Evolutionary conservation across 1,140 invertebrate species (phyloP), one percentile per base, ranked within the genome.

Genomic region (Drosophila bifasciata): DNA sequence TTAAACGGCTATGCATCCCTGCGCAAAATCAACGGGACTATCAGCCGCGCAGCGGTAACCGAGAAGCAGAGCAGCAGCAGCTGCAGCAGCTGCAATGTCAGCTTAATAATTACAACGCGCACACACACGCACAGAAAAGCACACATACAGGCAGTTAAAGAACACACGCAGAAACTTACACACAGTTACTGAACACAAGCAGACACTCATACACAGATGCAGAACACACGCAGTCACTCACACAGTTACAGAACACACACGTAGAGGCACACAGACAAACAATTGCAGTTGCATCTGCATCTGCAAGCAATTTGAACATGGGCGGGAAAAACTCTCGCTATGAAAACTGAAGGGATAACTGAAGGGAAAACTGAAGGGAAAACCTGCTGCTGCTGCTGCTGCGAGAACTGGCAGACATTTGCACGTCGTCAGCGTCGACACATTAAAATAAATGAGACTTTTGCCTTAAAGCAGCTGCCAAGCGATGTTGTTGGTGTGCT

Each of bases 371-470:
- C 21, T 49, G 69, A 19, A 63, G 2, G 36, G 25, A 6, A 39
- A 51, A 17, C 6, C 49, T 36, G 8, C 32, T 64, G 61, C 55
- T 39, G 69, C 58, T 69, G 55, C 66, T 77, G 60, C 53, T 48
- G 28, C 51, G 73, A 85, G 84, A 83, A 71, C 80, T 84, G 76
- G 56, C 80, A 85, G 66, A 85, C 83, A 88, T 86, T 86, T 81
- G 83, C 81, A 86, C 81, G 77, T 85, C 81, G 81, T 85, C 81
- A 85, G 81, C 64, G 77, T 71, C 83, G 83, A 78, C 83, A 74
- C 81, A 86, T 86, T 86, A 86, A 86, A 88, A 86, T 86, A 86
- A 86, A 86, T 86, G 81, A 86, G 81, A 81, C 74, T 86, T 81
- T 76, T 74, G 73, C 81, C 69, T 76, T 86, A 78, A 74, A 86